These are phyloP conservation scores for Petrocephalus zakoni DNA, from an alignment of 2,113 vertebrate species.

Conservation along the genomic window DNA sequence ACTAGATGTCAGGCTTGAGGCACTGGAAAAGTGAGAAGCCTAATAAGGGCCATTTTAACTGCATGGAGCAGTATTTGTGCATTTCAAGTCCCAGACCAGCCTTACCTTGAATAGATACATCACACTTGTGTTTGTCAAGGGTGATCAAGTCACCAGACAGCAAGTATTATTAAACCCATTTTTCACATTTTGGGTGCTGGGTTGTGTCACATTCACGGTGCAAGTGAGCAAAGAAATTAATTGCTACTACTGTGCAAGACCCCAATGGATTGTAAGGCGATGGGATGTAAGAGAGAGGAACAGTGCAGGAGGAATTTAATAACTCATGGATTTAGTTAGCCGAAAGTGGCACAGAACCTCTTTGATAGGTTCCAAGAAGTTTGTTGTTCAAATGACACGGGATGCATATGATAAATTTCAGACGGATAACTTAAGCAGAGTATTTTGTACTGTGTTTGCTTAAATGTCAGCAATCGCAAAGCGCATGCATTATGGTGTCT, in stretches of 20 bases:
- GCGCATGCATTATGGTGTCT: neutral
- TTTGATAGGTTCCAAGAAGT: neutral
- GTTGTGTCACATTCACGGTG: neutral
- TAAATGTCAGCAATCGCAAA: neutral
- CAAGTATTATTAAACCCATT: constrained; percentile 18
- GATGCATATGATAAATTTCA: neutral
- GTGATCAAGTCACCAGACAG: constrained; percentile 11
- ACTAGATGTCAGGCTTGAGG: constrained; percentile 49
- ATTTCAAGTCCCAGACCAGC: constrained; percentile 24
- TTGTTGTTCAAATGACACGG: neutral
- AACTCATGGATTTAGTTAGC: constrained; percentile 24
- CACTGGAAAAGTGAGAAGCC: neutral
- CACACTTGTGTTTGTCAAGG: constrained; percentile 8
- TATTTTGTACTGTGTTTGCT: neutral
- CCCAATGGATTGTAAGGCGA: constrained; percentile 1
- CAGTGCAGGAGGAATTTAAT: constrained; percentile 34
- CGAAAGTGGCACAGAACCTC: neutral
- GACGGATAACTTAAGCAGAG: neutral
- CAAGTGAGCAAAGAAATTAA: neutral
- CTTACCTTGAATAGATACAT: constrained; percentile 17
- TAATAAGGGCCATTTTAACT: constrained; percentile 5
- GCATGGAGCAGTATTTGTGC: constrained; percentile 26
- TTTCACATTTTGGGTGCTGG: neutral
- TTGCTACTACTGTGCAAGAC: constrained; percentile 3
- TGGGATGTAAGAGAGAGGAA: constrained; percentile 31